Conservation (phyloP, 2,113 vertebrate species). For the Anolis sagrei region DNA sequence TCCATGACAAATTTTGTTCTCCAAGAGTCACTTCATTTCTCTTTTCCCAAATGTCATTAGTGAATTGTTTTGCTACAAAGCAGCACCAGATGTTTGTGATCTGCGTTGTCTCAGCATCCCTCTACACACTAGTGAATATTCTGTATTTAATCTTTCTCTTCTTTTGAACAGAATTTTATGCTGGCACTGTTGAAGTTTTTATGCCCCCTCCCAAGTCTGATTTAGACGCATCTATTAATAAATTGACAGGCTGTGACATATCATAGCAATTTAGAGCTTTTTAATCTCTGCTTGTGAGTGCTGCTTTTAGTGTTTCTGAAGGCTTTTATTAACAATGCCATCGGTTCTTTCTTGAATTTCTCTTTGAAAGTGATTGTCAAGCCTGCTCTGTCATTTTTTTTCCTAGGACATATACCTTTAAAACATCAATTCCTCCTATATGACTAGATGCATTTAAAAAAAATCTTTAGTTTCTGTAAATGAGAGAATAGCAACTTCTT, state of each 20-base stretch:
- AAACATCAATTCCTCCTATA: conserved; percentile 9
- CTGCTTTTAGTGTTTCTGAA: conserved; percentile 58
- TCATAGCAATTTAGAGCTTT: conserved; percentile 57
- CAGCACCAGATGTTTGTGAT: conserved; percentile 30
- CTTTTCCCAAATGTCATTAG: conserved; percentile 26
- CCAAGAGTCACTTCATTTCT: conserved; percentile 34
- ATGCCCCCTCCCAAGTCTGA: conserved; percentile 53
- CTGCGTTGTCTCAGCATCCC: conserved; percentile 23
- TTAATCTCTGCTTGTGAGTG: conserved; percentile 46
- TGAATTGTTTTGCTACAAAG: conserved; percentile 46
- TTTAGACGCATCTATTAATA: conserved; percentile 66
- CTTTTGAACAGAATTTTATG: conserved; percentile 44
- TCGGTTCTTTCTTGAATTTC: conserved; percentile 53
- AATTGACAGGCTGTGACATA: conserved; percentile 63
- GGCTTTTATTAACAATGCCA: conserved; percentile 54
- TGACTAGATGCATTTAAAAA: conserved; percentile 7
- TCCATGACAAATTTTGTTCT: conserved; percentile 18
- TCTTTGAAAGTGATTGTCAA: conserved; percentile 56
- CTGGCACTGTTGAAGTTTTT: conserved; percentile 31
- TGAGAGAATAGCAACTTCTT: neutral
- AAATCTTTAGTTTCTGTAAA: conserved; percentile 36
- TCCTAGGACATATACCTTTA: neutral
- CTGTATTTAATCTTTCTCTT: neutral
- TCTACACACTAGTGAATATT: conserved; percentile 27
- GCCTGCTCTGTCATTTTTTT: conserved; percentile 41